Conservation (phyloP, 2,888 invertebrate genomes). For the Acleris holmiana region DNA sequence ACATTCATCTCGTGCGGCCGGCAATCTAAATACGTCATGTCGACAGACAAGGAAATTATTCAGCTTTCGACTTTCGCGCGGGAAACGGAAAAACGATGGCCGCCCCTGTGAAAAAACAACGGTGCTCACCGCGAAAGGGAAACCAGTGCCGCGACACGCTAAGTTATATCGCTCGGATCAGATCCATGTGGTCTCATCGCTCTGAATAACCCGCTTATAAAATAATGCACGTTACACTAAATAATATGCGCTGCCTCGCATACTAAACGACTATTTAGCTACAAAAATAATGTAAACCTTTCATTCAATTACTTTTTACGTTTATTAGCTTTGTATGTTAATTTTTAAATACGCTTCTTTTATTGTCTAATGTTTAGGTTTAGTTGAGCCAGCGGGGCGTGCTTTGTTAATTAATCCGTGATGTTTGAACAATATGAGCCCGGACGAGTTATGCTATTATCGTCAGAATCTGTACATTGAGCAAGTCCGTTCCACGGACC, state of each 20-base stretch:
- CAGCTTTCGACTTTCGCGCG: constrained; percentile 58
- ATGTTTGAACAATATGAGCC: constrained; percentile 35
- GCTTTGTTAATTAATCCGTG: constrained; percentile 22
- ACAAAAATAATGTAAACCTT: constrained; percentile 15
- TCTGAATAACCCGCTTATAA: background rate
- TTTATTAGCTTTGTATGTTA: constrained; percentile 15
- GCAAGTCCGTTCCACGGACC: constrained; percentile 30
- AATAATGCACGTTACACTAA: background rate
- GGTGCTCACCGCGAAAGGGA: constrained; percentile 55
- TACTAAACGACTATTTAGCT: constrained; percentile 12
- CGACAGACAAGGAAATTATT: constrained; percentile 36
- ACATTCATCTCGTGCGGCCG: constrained; percentile 46
- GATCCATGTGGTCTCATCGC: background rate
- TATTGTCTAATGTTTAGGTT: constrained; percentile 23
- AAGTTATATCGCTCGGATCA: constrained; percentile 42
- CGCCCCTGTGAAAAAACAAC: constrained; percentile 31
- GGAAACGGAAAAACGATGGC: constrained; percentile 44
- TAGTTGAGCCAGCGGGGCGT: constrained; percentile 18
- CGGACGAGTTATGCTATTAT: constrained; percentile 71
- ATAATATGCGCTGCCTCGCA: background rate
- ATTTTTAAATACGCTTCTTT: constrained; percentile 17
- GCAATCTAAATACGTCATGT: constrained; percentile 45
- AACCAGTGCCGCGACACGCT: constrained; percentile 46
- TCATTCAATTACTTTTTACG: constrained; percentile 14
- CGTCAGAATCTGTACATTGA: constrained; percentile 49